Base-by-base conservation (phyloP, 2,113 vertebrate species). In the Stomatorhinus ivindoensis region DNA sequence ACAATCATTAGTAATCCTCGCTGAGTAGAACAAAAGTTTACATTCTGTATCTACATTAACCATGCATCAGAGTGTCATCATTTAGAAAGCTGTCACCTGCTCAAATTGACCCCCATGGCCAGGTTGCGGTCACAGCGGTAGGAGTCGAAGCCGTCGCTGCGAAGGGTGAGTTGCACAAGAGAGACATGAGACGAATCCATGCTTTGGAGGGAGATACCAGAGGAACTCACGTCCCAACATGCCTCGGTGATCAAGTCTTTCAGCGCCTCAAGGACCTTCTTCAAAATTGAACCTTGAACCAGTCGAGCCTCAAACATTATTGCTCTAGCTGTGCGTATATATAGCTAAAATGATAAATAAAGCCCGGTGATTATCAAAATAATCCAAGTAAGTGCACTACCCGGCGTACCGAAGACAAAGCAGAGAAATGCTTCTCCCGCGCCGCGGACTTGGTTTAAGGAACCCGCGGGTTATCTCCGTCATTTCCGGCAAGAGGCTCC, bases 111-210 rank as follows among this genome's bases (percentile, higher is more conserved):
- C 0, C 98, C 98, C 97, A 99, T 99, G 89, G 98, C 98, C 87
- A 99, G 96, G 93, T 99, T 99, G 35, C 98, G 96, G 94, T 99
- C 98, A 92, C 98, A 99, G 94, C 98, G 97, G 95, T 98, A 99
- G 0, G 98, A 98, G 91, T 99, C 98, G 93, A 99, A 99, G 31
- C 98, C 98, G 87, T 99, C 98, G 3, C 97, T 98, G 53, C 98
- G 96, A 87, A 99, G 95, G 0, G 98, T 99, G 92, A 99, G 98
- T 96, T 99, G 98, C 83, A 99, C 98, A 92, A 99, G 94, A 0
- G 98, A 99, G 88, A 99, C 98, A 91, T 99, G 98, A n/a, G 98
- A 99, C 0, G 98, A 99, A 94, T 99, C 98, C 98, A 99, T 99
- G 93, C 98, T 99, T 95, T 99, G 98, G 90, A 99, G 94, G 42